A percentile compares a stretch with the other conserved stretches of the same genome.
Conservation (phyloP, 1,140 invertebrate genomes). For the Sogatella furcifera region DNA sequence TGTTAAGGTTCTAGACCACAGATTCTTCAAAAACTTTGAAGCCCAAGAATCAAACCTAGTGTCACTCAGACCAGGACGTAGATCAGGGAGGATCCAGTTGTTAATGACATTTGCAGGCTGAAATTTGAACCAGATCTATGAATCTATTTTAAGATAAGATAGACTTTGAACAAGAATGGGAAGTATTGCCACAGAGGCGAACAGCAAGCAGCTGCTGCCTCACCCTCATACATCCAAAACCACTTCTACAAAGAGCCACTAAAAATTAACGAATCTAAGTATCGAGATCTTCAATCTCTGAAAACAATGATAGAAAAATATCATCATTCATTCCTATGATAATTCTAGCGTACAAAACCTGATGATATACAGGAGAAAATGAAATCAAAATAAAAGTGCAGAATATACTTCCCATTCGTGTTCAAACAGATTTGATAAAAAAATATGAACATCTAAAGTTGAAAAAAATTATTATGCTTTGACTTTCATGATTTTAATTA, state of each 20-base stretch:
- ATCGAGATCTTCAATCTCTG: conserved; percentile 3
- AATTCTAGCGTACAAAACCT: not conserved
- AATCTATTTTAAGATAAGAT: not conserved
- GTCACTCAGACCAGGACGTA: conserved; percentile 9
- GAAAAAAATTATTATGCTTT: no score
- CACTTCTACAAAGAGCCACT: not conserved
- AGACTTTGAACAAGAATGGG: no score
- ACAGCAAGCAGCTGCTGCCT: no score
- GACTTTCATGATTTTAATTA: no score
- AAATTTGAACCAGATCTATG: not conserved
- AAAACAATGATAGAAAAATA: conserved; percentile 5
- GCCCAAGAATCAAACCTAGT: conserved; percentile 2
- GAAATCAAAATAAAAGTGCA: no score
- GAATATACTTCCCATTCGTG: no score
- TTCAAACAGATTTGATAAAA: no score
- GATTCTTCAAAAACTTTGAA: conserved; percentile 14
- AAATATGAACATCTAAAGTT: no score
- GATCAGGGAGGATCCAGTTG: conserved; percentile 4
- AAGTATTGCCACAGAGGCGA: no score
- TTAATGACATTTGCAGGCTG: conserved; percentile 1
- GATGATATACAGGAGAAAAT: no score
- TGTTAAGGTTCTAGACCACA: conserved; percentile 7
- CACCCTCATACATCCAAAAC: no score
- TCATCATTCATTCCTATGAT: conserved; percentile 13
- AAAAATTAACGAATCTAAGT: conserved; percentile 1